Conservation (phyloP, 2,888 invertebrate species). For the Synergus gifuensis region DNA sequence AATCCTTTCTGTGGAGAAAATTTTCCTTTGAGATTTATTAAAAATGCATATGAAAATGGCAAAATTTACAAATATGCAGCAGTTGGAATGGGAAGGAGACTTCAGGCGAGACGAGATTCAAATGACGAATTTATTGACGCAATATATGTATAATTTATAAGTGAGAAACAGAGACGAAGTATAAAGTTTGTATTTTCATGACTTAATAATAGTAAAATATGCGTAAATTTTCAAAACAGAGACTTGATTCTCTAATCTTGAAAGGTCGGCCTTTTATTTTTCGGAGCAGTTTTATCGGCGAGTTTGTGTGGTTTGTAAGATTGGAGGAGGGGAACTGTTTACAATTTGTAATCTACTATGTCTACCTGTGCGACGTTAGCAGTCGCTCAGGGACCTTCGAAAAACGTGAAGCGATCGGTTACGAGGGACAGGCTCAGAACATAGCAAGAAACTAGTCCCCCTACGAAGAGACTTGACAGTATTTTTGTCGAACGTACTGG, state of each 20-base stretch:
- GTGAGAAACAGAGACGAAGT: constrained; percentile 1
- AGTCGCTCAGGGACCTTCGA: constrained; percentile 64
- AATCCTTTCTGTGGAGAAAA: background rate
- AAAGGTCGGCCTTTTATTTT: constrained; percentile 17
- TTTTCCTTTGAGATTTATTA: background rate
- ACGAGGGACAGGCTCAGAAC: constrained; percentile 49
- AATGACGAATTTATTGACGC: constrained; percentile 28
- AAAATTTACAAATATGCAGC: background rate
- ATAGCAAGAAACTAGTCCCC: constrained; percentile 60
- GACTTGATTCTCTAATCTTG: constrained; percentile 2
- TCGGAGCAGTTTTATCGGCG: constrained; percentile 14
- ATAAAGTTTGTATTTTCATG: background rate
- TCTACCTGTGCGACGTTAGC: constrained; percentile 66
- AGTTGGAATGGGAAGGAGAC: background rate
- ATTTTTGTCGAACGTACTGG: constrained; percentile 67
- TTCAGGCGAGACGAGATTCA: constrained; percentile 13
- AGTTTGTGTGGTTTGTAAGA: constrained; percentile 22
- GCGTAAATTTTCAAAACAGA: constrained; percentile 26
- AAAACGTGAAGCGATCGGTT: constrained; percentile 60
- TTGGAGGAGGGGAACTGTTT: constrained; percentile 60
- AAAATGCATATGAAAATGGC: background rate
- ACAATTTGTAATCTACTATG: constrained; percentile 71
- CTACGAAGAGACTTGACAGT: constrained; percentile 66
- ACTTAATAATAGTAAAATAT: background rate
- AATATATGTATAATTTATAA: constrained; percentile 32